Base-by-base conservation (phyloP, 37 sponge, comb jelly and placozoan genomes). In the Halichondria panicea region DNA sequence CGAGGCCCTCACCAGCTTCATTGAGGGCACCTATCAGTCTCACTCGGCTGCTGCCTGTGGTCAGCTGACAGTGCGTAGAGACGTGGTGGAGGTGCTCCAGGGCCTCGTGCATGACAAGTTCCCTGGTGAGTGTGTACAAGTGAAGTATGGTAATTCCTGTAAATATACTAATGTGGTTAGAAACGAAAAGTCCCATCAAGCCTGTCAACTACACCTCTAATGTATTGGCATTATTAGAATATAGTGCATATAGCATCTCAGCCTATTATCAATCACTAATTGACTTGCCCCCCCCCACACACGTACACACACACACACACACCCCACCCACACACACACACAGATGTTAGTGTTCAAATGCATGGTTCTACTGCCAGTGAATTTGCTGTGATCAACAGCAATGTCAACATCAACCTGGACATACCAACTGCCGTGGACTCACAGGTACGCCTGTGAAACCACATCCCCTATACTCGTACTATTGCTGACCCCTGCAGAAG, bases 381-480 rank as follows among this genome's bases (percentile, higher is more conserved):
- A 15, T 89, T 83, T 72, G 84, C 80, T 25, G 68, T 89, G 43
- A 66, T 25, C 28, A 28, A 39, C 37, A 89, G 89, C 61, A 56
- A 89, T 61, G 76, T 89, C 36, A 89, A 89, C 38, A 71, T 89
- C 36, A 79, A 79, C 80, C 56, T 89, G 38, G 50, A 56, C 68
- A 70, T 77, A 25, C 61, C 46, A 0, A 76, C 38, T 25, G 24
- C 55, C 12, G 55, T 27, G 28, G 65, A 24, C 9, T 71, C 42
- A 32, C 59, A 24, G 36, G 75, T 82, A 68, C 24, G 66, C 31
- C 8, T 24, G 7, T 7, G 52, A 48, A 18, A 15, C 13, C 52
- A n/a, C n/a, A n/a, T n/a, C 52, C 15, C 11, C 52, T 18, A 15
- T 11, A 48, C 52, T 48, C 15, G 52, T 48, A 11, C 52, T 48